Evolutionary conservation across 1,140 invertebrate species (phyloP).

Genomic region (Arion vulgaris): DNA sequence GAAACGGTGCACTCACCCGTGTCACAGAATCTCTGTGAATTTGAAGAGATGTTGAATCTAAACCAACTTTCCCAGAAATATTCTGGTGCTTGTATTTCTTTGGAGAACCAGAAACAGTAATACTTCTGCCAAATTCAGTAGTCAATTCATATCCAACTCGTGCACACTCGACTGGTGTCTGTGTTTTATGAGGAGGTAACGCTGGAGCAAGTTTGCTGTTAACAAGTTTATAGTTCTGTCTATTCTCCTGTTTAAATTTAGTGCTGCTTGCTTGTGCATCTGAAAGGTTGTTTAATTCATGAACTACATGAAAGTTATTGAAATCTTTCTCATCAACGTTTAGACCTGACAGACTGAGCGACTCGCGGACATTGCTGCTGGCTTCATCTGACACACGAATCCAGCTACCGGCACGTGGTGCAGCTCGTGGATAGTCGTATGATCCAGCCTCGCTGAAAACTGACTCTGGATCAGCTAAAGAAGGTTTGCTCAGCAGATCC

Average conservation of each 20-base stretch:
- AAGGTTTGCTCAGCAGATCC: conserved; percentile 21
- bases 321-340: background rate
- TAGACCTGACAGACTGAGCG: background rate
- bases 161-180: background rate
- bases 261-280: background rate
- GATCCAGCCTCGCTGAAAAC: conserved; percentile 27
- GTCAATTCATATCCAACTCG: background rate
- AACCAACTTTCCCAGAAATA: background rate
- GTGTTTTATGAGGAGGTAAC: background rate
- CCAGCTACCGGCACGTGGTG: background rate
- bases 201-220: background rate
- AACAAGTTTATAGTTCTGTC: background rate
- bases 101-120: background rate
- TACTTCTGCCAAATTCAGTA: background rate
- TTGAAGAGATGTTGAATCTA: background rate
- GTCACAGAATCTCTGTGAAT: background rate
- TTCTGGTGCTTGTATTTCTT: background rate
- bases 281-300: background rate
- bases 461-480: conserved; percentile 24
- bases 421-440: background rate
- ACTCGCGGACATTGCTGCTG: background rate
- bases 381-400: background rate
- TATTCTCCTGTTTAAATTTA: background rate
- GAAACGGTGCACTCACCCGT: background rate
- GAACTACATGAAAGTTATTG: no score